phyloP scores from a whole-genome alignment of 1,140 invertebrate species.

The Adoxophyes honmai region DNA sequence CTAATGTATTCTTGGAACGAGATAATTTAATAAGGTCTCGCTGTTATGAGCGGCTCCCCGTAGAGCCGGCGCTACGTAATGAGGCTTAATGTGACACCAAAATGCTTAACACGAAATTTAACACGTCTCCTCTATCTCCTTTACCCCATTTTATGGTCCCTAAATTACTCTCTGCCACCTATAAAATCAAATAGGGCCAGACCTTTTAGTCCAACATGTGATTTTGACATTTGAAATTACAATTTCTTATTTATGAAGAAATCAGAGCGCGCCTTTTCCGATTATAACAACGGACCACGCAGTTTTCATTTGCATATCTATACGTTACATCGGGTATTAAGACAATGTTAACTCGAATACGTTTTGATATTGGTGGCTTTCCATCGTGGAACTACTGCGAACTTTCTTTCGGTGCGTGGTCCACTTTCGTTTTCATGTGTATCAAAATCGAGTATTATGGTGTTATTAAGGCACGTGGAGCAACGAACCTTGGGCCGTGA shows the following conservation, averaged over 20 bases:
- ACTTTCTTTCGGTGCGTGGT: conserved; percentile 30
- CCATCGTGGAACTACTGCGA: not conserved
- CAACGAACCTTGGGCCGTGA: conserved; percentile 61
- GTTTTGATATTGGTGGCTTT: conserved; percentile 26
- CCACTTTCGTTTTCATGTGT: conserved; percentile 42
- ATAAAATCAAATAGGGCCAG: too few species aligned
- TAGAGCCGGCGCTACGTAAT: not conserved
- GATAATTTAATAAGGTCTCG: too few species aligned
- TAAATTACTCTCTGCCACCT: too few species aligned
- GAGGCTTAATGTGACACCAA: not conserved
- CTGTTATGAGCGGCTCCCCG: not conserved
- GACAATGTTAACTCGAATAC: conserved; percentile 32
- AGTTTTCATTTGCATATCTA: conserved; percentile 10
- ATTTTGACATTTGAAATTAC: too few species aligned
- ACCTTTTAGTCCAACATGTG: too few species aligned
- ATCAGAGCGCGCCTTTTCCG: not conserved
- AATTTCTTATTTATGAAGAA: not conserved
- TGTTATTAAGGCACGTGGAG: conserved; percentile 36
- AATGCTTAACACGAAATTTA: not conserved
- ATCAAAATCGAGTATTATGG: conserved; percentile 24
- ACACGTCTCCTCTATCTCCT: not conserved
- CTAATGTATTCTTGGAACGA: too few species aligned
- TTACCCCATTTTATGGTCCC: not conserved
- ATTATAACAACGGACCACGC: not conserved
- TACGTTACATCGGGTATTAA: conserved; percentile 8